These are phyloP conservation scores for Bombus balteatus DNA, from an alignment of 1,140 invertebrate genomes.

Conservation along the genomic window DNA sequence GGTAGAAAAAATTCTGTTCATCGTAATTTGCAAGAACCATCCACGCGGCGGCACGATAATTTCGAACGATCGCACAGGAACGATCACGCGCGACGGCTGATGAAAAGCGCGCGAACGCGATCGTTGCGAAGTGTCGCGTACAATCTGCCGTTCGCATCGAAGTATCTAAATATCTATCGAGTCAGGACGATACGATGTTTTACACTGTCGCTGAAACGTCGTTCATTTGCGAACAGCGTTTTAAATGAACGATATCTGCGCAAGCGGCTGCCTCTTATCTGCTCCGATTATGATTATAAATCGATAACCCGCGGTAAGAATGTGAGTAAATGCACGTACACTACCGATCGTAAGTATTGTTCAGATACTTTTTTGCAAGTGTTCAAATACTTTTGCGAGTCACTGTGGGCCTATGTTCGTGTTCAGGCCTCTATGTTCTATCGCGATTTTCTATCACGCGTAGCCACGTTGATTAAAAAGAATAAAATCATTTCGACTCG, in stretches of 20 bases:
- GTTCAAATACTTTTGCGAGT: too few relatives aligned
- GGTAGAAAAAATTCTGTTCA: neutral
- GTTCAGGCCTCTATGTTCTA: too few relatives aligned
- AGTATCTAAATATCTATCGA: conserved; percentile 12
- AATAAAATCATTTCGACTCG: too few relatives aligned
- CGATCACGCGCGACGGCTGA: neutral
- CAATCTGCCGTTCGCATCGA: conserved; percentile 4
- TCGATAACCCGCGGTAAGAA: conserved; percentile 56
- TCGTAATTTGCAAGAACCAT: neutral
- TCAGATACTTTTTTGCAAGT: too few relatives aligned
- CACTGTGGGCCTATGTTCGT: too few relatives aligned
- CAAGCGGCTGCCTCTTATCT: conserved; percentile 50
- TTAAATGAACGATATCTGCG: conserved; percentile 12
- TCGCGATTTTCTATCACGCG: too few relatives aligned
- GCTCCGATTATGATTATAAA: conserved; percentile 58
- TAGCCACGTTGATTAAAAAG: too few relatives aligned
- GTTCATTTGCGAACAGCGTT: neutral
- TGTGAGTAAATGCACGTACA: conserved; percentile 33
- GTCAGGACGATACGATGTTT: neutral
- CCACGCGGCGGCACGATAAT: neutral
- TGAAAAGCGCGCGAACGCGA: neutral
- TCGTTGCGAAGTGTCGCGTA: neutral
- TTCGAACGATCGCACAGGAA: neutral
- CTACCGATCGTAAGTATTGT: too few relatives aligned
- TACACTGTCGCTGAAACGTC: neutral